Percentiles rank a stretch among this genome's conserved stretches.
Conservation (phyloP, 2,888 invertebrate genomes). For the Camponotus fellah region DNA sequence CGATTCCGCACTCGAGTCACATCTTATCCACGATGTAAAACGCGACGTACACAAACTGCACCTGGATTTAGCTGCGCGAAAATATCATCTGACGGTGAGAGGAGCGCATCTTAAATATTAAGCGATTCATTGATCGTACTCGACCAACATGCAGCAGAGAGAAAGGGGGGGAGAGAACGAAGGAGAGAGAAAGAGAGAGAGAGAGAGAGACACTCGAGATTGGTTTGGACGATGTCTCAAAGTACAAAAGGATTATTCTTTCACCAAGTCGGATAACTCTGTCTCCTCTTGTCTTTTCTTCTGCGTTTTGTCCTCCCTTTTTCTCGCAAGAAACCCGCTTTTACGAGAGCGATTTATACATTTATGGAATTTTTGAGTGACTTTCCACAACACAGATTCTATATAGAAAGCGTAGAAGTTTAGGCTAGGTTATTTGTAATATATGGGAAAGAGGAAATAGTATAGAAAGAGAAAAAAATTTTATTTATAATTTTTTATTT, state of each 20-base stretch:
- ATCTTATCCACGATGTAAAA: slow-evolving; percentile 32
- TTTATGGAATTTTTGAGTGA: slow-evolving; percentile 82
- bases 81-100: slow-evolving; percentile 37
- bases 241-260: slow-evolving; percentile 67
- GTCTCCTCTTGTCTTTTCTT: slow-evolving; percentile 15
- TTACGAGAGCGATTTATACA: slow-evolving; percentile 76
- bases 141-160: background rate
- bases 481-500: background rate
- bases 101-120: slow-evolving; percentile 58
- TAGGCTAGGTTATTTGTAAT: background rate
- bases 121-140: slow-evolving; percentile 36
- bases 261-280: slow-evolving; percentile 48
- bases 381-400: slow-evolving; percentile 65
- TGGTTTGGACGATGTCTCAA: slow-evolving; percentile 50
- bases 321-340: slow-evolving; percentile 69
- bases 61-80: slow-evolving; percentile 25
- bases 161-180: background rate
- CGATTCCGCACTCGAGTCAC: slow-evolving; percentile 28
- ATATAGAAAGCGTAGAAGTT: slow-evolving; percentile 49
- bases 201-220: background rate
- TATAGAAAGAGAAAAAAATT: background rate
- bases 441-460: background rate
- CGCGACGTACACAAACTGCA: slow-evolving; percentile 29
- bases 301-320: background rate
- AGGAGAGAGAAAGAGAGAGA: no score